Evolutionary conservation across 2,888 invertebrate genomes (phyloP), one percentile per base, ranked within the genome.

Genomic region (Heliothis peltigera): DNA sequence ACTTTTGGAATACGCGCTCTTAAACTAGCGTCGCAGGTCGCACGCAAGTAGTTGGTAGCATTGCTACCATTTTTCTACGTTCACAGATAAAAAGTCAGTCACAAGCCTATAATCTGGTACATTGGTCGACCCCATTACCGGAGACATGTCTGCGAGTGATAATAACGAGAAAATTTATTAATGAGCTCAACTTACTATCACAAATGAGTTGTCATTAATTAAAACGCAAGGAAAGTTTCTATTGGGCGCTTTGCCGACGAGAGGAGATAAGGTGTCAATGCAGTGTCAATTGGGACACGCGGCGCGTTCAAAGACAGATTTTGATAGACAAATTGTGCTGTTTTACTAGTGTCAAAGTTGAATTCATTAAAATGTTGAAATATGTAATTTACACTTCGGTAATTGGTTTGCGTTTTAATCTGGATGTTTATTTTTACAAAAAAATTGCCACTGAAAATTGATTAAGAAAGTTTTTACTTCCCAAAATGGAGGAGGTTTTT

Each of bases 61-160:
- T 12, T 12, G 32, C 32, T 12, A 15, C 15, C 39, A n/a, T 15
- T 39, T 39, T 39, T n/a, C 39, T 39, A 39, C 15, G 5, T n/a
- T n/a, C n/a, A n/a, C n/a, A 15, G 39, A 39, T n/a, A 39, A 39
- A 25, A 39, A 39, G n/a, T 0, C n/a, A 39, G 39, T 39, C 15
- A 35, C 8, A 44, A 49, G 22, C 39, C n/a, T 35, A 28, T 19
- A 64, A 47, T 58, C 15, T 70, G 64, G 71, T 48, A 51, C 71
- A 71, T 68, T 77, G 64, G 53, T 67, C 64, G 80, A 75, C 79
- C 79, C 53, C 44, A 69, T 65, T 76, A 51, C 7, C 12, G 19
- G 63, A 81, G 79, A 69, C 69, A 15, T 47, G 80, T 79, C 81
- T 80, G 56, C 25, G 12, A 2, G 15, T 48, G 79, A 80, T 80